Base-by-base conservation (phyloP, 2,797 vertebrate genomes). In the Parotocinclus haroldoi region DNA sequence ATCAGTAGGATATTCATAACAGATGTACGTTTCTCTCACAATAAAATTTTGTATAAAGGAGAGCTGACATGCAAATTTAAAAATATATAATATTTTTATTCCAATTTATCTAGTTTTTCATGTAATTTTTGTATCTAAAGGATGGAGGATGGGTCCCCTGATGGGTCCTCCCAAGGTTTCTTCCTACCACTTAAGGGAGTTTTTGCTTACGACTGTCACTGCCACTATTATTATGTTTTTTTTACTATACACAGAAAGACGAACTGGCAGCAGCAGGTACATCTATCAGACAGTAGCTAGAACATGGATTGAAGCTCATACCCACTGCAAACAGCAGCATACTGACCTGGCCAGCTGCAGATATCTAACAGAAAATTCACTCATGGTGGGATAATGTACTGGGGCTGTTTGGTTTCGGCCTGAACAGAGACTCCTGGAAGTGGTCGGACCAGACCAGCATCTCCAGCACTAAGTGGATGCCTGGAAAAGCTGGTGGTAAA, bases 331-430 rank as follows among this genome's bases (percentile, higher is more conserved):
- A 17, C 11, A 8, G 52, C 52, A 14, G 10, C n/a, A 55, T 13
- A 55, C 36, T 10, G 53, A 55, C n/a, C 13, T 55, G 53, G 53
- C 53, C 36, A 56, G 54, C 10, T 1, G 5, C 1, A 16, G 8
- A 39, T 1, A 56, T 1, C 1, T 3, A 17, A 39, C n/a, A 14
- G 37, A 39, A 16, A 1, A 11, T 14, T 40, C 54, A 6, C 1
- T 16, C 10, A 17, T 56, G 7, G 0, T 0, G 9, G 4, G 1
- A 5, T 7, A 9, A n/a, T 4, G 16, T 1, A 0, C 36, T 16
- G 9, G 1, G 0, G 0, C 1, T 1, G 6, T 9, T 14, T 56
- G n/a, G 14, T n/a, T 39, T 56, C 7, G 54, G 54, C 39, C 37
- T 56, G 9, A 10, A 1, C n/a, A 39, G 54, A 16, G 9, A 56